Evolutionary conservation across 2,797 vertebrate species (phyloP).

Genomic region (Tragelaphus eurycerus): DNA sequence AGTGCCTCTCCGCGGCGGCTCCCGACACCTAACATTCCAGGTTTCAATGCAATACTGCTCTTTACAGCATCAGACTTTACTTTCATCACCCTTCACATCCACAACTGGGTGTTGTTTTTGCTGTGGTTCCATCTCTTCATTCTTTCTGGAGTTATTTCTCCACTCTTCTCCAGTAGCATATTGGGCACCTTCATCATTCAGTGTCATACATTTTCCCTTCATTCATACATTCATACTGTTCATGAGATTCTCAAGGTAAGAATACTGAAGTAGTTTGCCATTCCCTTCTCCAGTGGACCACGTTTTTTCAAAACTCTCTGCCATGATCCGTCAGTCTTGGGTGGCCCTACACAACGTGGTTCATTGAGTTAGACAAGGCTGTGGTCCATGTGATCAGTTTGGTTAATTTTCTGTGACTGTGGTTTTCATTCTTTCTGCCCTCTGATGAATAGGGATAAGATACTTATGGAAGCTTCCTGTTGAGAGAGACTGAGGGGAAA

Average conservation of each 20-base stretch:
- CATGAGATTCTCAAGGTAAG: neutral
- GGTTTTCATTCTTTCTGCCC: neutral
- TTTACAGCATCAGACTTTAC: neutral
- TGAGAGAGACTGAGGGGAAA: neutral
- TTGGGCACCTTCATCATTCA: neutral
- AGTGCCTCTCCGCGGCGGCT: too few relatives aligned
- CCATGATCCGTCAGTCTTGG: neutral
- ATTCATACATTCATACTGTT: neutral
- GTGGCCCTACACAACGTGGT: rapidly evolving
- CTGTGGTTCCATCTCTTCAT: neutral
- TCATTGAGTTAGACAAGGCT: neutral
- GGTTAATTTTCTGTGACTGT: neutral
- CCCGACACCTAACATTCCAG: neutral
- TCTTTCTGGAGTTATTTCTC: neutral
- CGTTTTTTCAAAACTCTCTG: neutral
- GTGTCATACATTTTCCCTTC: neutral
- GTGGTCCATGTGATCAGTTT: neutral
- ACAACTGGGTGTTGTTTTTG: neutral
- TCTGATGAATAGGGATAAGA: neutral
- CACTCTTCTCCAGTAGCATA: neutral
- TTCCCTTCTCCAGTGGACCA: neutral
- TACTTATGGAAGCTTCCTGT: neutral
- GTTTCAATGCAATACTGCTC: neutral
- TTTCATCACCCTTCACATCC: neutral
- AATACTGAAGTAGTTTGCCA: neutral